Evolutionary conservation across 2,797 vertebrate genomes (phyloP).

Genomic region (Sandelia bainsii): DNA sequence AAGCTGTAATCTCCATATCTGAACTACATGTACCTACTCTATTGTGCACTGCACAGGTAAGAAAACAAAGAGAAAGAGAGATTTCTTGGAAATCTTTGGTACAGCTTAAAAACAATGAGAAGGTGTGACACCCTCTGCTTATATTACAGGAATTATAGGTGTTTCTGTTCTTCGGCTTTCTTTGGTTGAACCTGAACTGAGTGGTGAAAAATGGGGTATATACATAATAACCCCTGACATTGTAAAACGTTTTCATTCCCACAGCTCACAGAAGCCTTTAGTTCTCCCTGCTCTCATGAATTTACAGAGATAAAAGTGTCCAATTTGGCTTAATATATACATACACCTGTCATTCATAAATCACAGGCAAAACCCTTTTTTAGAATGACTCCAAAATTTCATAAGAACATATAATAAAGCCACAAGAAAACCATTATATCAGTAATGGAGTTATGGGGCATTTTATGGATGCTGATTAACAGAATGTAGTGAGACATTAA

Average conservation of each 20-base stretch:
- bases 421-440: slow-evolving; percentile 24
- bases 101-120: slow-evolving; percentile 41
- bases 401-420: slow-evolving; percentile 34
- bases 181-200: slow-evolving; percentile 17
- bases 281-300: slow-evolving; percentile 12
- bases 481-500: slow-evolving; percentile 53
- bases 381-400: slow-evolving; percentile 4
- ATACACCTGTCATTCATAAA: slow-evolving; percentile 1
- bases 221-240: slow-evolving; percentile 25
- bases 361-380: slow-evolving; percentile 14
- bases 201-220: slow-evolving; percentile 10
- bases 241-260: slow-evolving; percentile 33
- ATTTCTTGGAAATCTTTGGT: slow-evolving; percentile 50
- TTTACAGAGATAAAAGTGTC: slow-evolving; percentile 37
- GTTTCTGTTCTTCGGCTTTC: slow-evolving; percentile 12
- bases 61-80: slow-evolving; percentile 34
- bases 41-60: slow-evolving; percentile 3
- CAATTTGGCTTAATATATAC: slow-evolving; percentile 34
- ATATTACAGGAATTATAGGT: slow-evolving; percentile 46
- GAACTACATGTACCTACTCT: slow-evolving; percentile 12
- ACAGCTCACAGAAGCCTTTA: slow-evolving; percentile 10
- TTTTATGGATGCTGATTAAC: slow-evolving; percentile 54
- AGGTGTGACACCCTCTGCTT: slow-evolving; percentile 37
- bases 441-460: slow-evolving; percentile 46
- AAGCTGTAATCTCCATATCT: slow-evolving; percentile 31